phyloP scores from a whole-genome alignment of 2,797 vertebrate genomes.

The Danionella dracula region DNA sequence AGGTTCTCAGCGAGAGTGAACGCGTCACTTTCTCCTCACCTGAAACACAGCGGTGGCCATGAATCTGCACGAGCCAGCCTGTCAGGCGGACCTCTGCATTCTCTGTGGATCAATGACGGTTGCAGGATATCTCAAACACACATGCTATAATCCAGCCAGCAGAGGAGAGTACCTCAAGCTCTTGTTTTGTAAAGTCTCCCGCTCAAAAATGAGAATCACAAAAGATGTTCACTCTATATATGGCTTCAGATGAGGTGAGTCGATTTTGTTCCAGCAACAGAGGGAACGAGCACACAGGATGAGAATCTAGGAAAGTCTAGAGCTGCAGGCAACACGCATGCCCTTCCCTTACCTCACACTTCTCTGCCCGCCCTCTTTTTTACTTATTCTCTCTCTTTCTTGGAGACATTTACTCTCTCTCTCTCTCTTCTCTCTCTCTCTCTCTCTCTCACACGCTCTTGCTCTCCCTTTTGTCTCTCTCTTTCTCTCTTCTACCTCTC shows the following conservation, averaged over 20 bases:
- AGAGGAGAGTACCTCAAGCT: constrained; percentile 6
- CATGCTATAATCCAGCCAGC: constrained; percentile 36
- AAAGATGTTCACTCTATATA: no score
- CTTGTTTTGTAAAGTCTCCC: constrained; percentile 37
- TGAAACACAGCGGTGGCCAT: constrained; percentile 76
- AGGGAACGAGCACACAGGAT: constrained; percentile 54
- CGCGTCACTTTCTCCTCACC: constrained; percentile 57
- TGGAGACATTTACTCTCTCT: no score
- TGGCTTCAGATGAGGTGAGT: constrained; percentile 36
- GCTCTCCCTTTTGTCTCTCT: no score
- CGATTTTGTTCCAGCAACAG: constrained; percentile 51
- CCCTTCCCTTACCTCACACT: constrained; percentile 37
- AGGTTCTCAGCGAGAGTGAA: not conserved
- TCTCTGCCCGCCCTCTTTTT: constrained; percentile 31
- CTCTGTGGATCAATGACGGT: constrained; percentile 17
- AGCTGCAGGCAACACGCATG: constrained; percentile 56
- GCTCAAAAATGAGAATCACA: constrained; percentile 32
- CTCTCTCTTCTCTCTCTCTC: no score
- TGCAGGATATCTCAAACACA: constrained; percentile 20
- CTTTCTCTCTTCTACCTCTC: no score
- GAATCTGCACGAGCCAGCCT: not conserved
- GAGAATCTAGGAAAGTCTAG: constrained; percentile 60
- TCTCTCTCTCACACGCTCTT: no score
- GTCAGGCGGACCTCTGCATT: constrained; percentile 37
- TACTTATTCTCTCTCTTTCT: not conserved